Conservation (phyloP, 2,888 invertebrate genomes). For the Oxycera nigricornis region DNA sequence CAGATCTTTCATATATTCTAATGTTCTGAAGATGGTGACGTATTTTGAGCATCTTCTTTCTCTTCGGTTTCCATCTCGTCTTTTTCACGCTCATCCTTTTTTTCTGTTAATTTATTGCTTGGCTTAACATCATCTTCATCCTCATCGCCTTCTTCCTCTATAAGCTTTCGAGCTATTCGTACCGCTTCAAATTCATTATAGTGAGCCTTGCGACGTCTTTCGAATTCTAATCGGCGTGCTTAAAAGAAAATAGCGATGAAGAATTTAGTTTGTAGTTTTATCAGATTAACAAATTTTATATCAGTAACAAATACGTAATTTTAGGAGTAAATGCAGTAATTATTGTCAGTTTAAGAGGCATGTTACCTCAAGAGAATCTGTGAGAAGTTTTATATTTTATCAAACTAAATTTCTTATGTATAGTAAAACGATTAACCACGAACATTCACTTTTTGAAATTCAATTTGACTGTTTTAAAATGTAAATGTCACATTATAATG, state of each 20-base stretch:
- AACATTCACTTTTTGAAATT: too few species aligned
- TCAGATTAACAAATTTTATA: too few species aligned
- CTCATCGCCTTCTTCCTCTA: constrained; percentile 88
- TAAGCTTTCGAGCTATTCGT: constrained; percentile 86
- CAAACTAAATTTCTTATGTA: too few species aligned
- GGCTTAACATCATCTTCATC: constrained; percentile 67
- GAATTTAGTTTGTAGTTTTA: neutral
- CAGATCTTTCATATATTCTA: constrained; percentile 34
- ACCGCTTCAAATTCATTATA: constrained; percentile 98
- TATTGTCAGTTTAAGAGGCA: too few species aligned
- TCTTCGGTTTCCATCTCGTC: constrained; percentile 48
- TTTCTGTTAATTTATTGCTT: constrained; percentile 40
- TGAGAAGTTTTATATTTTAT: too few species aligned
- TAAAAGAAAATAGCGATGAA: constrained; percentile 26
- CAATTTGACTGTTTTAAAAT: too few species aligned
- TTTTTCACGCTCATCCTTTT: constrained; percentile 44
- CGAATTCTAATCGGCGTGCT: constrained; percentile 80
- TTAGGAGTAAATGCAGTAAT: too few species aligned
- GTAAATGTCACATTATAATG: too few species aligned
- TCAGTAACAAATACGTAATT: too few species aligned
- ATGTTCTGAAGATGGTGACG: constrained; percentile 48
- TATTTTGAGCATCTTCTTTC: constrained; percentile 49
- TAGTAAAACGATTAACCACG: too few species aligned
- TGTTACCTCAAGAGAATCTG: too few species aligned
- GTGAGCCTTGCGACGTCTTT: constrained; percentile 92